Evolutionary conservation across 2,113 vertebrate genomes (phyloP), one percentile per base, ranked within the genome.

Genomic region (Apus apus): DNA sequence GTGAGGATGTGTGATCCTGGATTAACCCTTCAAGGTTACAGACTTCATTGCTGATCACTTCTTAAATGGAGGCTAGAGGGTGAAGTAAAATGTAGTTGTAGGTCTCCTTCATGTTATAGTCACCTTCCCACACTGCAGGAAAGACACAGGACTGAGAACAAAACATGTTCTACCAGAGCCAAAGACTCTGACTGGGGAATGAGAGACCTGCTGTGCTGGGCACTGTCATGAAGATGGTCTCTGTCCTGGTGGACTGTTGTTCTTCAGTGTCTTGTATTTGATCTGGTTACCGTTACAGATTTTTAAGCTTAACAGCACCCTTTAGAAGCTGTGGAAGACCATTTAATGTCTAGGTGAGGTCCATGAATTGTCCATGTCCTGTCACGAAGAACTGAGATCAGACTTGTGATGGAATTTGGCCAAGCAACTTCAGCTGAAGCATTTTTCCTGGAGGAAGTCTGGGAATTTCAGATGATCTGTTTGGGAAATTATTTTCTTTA

Each of bases 101-200:
- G 65, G 30, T 13, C 19, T 43, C 22, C 7, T 34, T 9, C 21
- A 15, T 13, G 15, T 46, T 38, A 13, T 1, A 6, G 4, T 62
- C n/a, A 11, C 36, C 17, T 57, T 51, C 29, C 12, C 8, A 3
- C 23, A 32, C 36, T n/a, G 15, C 34, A 57, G 75, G 23, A 20
- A 15, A 40, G 57, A 25, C 9, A 11, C 45, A 18, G 43, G 32
- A 30, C 46, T 53, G 68, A 38, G 32, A 36, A 5, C 27, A 48
- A 57, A 62, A 38, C 6, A 2, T 40, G 29, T 58, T 73, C 45
- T 21, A 18, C 2, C 0, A 18, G 32, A 74, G 53, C 36, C 15
- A 17, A n/a, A 76, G 71, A 46, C 62, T 8, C 27, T 0, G 2
- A 9, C 5, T 4, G 15, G 61, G 51, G 46, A 80, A 6, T 1